Evolutionary conservation across 2,797 vertebrate genomes (phyloP).

Genomic region (Anabas testudineus): DNA sequence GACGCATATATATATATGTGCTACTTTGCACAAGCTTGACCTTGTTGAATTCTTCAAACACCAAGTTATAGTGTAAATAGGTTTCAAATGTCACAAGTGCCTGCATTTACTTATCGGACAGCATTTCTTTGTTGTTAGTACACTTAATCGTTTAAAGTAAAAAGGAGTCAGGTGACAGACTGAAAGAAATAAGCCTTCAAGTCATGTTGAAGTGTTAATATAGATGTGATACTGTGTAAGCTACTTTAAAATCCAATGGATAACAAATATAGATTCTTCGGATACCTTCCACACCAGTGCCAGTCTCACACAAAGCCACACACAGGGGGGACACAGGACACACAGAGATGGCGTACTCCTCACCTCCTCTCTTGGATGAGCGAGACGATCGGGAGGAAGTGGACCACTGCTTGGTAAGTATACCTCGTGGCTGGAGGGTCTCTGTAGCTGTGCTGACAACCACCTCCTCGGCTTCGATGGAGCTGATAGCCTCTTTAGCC

Average conservation of each 20-base stretch:
- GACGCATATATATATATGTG: no score
- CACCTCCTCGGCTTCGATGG: slow-evolving; percentile 81
- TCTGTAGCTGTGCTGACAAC: slow-evolving; percentile 74
- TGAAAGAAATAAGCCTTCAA: slow-evolving; percentile 14
- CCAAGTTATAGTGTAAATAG: neutral
- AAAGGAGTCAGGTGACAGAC: slow-evolving; percentile 11
- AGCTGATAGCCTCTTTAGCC: slow-evolving; percentile 79
- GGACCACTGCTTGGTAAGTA: slow-evolving; percentile 98
- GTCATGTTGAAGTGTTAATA: slow-evolving; percentile 18
- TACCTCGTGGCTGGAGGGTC: slow-evolving; percentile 85
- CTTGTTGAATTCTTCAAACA: slow-evolving; percentile 30
- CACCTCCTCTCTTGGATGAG: slow-evolving; percentile 98
- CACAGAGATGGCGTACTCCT: slow-evolving; percentile 42
- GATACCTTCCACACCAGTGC: neutral
- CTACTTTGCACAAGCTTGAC: slow-evolving; percentile 9
- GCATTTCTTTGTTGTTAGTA: slow-evolving; percentile 23
- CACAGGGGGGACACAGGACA: slow-evolving; percentile 9
- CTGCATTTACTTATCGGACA: slow-evolving; percentile 23
- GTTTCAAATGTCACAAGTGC: slow-evolving; percentile 26
- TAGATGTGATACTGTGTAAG: slow-evolving; percentile 25
- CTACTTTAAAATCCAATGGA: neutral
- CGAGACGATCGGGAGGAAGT: slow-evolving; percentile 96
- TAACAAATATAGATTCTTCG: neutral
- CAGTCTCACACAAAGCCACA: slow-evolving; percentile 7
- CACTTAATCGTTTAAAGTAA: slow-evolving; percentile 2